phyloP scores from a whole-genome alignment of 2,888 invertebrate species.

The Pandemis corylana region DNA sequence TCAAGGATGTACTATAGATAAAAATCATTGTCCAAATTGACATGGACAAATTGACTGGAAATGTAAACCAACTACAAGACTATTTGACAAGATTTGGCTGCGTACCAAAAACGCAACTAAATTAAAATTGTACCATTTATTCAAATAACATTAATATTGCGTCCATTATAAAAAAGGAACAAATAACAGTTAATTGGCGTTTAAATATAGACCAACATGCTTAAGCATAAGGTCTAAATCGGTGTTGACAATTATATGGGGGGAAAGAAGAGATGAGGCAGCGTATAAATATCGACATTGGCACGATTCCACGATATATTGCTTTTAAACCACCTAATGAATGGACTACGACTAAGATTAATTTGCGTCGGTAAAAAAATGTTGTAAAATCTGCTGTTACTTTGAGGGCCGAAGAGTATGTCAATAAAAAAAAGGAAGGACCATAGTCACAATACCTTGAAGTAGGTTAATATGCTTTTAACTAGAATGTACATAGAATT shows the following conservation, averaged over 20 bases:
- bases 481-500: neutral
- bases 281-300: slow-evolving; percentile 17
- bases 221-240: neutral
- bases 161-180: neutral
- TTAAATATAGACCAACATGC: neutral
- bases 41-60: neutral
- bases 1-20: too few species aligned
- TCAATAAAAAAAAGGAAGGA: too few species aligned
- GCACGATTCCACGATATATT: slow-evolving; percentile 21
- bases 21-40: neutral
- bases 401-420: neutral
- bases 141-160: slow-evolving; percentile 18
- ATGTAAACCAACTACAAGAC: neutral
- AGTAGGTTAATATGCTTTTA: neutral
- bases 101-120: slow-evolving; percentile 20
- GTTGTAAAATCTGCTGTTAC: neutral
- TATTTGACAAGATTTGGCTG: slow-evolving; percentile 12
- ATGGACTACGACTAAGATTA: neutral
- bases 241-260: neutral
- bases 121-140: slow-evolving; percentile 10
- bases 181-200: neutral
- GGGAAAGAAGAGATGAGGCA: neutral
- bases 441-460: neutral
- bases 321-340: slow-evolving; percentile 11
- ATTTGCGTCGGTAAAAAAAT: neutral